Evolutionary conservation across 1,140 invertebrate species (phyloP).

Genomic region (Lepidotrigona ventralis): DNA sequence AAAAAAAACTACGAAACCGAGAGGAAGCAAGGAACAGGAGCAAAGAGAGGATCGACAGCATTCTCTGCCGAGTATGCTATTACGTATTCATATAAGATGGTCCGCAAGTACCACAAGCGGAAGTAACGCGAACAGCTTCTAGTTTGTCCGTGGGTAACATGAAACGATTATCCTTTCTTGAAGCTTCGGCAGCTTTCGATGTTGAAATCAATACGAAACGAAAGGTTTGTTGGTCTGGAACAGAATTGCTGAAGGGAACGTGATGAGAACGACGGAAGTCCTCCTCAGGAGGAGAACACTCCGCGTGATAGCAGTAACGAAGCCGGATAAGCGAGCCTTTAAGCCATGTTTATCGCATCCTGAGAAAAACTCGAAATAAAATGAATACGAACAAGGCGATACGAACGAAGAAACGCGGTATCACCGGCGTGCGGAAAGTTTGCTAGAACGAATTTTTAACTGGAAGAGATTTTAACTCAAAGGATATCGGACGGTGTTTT

Average conservation of each 20-base stretch:
- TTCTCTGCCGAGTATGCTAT: constrained; percentile 36
- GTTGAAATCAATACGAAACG: background rate
- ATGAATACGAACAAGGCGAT: background rate
- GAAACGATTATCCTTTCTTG: background rate
- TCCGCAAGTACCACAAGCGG: background rate
- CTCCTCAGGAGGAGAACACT: background rate
- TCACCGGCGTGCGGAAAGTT: background rate
- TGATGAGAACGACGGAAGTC: constrained; percentile 31
- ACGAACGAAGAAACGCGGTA: background rate
- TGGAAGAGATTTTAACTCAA: background rate
- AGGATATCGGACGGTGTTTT: background rate
- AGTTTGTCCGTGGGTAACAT: background rate
- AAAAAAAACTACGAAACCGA: background rate
- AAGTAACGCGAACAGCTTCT: background rate
- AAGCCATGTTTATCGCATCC: constrained; percentile 28
- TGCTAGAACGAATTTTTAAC: background rate
- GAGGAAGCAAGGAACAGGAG: background rate
- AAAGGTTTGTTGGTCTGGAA: background rate
- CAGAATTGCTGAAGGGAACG: background rate
- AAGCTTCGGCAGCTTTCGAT: background rate
- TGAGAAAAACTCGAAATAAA: constrained; percentile 34
- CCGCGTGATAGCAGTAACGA: constrained; percentile 44
- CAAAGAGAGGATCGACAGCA: background rate
- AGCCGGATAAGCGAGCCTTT: constrained; percentile 38
- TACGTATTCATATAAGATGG: constrained; percentile 35